Evolutionary conservation across 2,888 invertebrate genomes (phyloP).

Genomic region (Lysandra coridon): DNA sequence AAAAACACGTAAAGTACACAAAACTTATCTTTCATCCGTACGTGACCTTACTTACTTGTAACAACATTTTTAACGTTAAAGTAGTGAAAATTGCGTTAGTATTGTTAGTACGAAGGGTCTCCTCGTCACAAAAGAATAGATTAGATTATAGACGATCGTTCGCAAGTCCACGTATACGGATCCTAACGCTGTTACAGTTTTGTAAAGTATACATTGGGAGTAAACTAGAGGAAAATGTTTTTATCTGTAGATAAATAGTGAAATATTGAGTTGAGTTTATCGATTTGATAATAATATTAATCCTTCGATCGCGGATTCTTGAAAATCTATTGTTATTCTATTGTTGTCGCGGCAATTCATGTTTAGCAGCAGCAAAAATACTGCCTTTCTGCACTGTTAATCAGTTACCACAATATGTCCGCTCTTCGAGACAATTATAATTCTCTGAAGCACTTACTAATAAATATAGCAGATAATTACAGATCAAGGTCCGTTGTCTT

Average conservation of each 20-base stretch:
- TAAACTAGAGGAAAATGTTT: neutral
- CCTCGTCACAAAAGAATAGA: conserved; percentile 3
- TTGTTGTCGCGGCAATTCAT: too few relatives aligned
- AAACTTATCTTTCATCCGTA: neutral
- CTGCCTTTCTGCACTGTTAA: too few relatives aligned
- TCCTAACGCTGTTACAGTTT: conserved; percentile 1
- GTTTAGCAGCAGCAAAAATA: too few relatives aligned
- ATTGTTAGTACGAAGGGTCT: conserved; percentile 19
- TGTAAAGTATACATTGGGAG: neutral
- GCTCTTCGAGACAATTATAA: too few relatives aligned
- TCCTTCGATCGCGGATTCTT: too few relatives aligned
- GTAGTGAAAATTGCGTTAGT: conserved; percentile 11
- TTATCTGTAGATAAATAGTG: neutral
- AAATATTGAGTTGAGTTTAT: too few relatives aligned
- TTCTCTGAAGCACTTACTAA: too few relatives aligned
- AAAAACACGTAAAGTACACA: neutral
- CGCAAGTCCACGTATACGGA: neutral
- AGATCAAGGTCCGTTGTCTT: too few relatives aligned
- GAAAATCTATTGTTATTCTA: too few relatives aligned
- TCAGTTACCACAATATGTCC: too few relatives aligned
- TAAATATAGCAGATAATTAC: too few relatives aligned
- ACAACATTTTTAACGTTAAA: conserved; percentile 24
- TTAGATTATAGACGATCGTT: conserved; percentile 20
- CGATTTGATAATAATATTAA: too few relatives aligned
- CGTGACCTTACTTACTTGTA: conserved; percentile 5